Percentiles rank a stretch among this genome's conserved stretches.
Conservation (phyloP, 2,888 invertebrate species). For the Lithophane ornitopus region DNA sequence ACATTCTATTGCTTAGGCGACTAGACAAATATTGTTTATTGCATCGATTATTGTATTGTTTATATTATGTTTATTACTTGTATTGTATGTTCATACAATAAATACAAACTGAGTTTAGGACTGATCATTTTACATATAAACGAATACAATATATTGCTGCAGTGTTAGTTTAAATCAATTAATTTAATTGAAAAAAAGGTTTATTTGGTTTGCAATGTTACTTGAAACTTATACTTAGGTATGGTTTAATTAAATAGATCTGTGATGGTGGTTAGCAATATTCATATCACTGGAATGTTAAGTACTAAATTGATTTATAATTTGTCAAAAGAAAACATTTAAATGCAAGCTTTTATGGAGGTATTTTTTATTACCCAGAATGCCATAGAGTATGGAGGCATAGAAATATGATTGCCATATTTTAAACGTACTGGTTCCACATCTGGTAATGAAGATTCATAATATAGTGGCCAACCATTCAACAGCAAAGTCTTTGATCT, state of each 20-base stretch:
- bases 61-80: too few relatives aligned
- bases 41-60: not conserved
- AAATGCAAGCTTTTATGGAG: constrained; percentile 79
- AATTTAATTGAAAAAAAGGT: too few relatives aligned
- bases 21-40: not conserved
- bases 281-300: constrained; percentile 60
- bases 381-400: constrained; percentile 92
- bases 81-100: too few relatives aligned
- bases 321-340: constrained; percentile 4
- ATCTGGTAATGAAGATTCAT: constrained; percentile 88
- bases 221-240: constrained; percentile 5
- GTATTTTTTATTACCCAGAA: constrained; percentile 92
- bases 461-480: constrained; percentile 90
- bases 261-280: constrained; percentile 22
- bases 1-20: not conserved
- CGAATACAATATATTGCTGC: not conserved
- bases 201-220: not conserved
- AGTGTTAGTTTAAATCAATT: not conserved
- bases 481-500: constrained; percentile 89
- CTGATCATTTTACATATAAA: constrained; percentile 11
- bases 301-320: constrained; percentile 24
- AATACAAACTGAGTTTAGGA: constrained; percentile 7
- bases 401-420: constrained; percentile 85
- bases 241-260: constrained; percentile 27
- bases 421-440: constrained; percentile 87